Evolutionary conservation across 1,140 invertebrate genomes (phyloP).

Genomic region (Marisa cornuarietis): DNA sequence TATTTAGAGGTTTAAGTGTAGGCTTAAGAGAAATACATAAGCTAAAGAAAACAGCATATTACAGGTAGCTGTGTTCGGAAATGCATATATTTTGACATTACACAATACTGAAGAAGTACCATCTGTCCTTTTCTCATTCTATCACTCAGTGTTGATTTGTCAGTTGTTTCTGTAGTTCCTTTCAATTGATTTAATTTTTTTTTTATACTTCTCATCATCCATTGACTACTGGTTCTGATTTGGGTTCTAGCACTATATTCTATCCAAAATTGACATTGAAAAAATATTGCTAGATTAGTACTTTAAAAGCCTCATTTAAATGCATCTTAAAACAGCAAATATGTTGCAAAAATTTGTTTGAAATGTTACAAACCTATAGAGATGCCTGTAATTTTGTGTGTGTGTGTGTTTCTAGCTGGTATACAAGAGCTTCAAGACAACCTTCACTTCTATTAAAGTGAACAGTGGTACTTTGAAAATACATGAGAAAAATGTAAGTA

Average conservation of each 20-base stretch:
- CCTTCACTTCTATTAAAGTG: constrained; percentile 87
- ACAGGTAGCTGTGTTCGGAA: not conserved
- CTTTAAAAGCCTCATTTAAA: not conserved
- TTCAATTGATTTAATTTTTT: too few relatives aligned
- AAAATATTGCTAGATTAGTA: not conserved
- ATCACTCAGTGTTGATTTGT: too few relatives aligned
- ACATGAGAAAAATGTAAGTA: constrained; percentile 65
- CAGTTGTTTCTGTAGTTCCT: too few relatives aligned
- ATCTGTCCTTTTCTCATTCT: too few relatives aligned
- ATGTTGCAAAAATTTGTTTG: not conserved
- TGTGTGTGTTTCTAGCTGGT: constrained; percentile 68
- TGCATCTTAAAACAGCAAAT: not conserved
- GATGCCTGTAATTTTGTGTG: not conserved
- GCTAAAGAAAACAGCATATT: not conserved
- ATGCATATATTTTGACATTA: too few relatives aligned
- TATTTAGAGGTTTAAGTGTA: too few relatives aligned
- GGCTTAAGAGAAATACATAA: too few relatives aligned
- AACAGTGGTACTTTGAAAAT: constrained; percentile 78
- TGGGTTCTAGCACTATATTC: not conserved
- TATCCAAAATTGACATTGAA: too few relatives aligned
- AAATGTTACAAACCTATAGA: not conserved
- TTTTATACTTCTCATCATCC: too few relatives aligned
- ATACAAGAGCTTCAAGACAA: constrained; percentile 77
- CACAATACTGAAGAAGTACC: too few relatives aligned
- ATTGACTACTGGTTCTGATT: not conserved